Evolutionary conservation across 30 jellyfish, hydroid and myxozoan species (phyloP).

Genomic region (Morbakka virulenta): DNA sequence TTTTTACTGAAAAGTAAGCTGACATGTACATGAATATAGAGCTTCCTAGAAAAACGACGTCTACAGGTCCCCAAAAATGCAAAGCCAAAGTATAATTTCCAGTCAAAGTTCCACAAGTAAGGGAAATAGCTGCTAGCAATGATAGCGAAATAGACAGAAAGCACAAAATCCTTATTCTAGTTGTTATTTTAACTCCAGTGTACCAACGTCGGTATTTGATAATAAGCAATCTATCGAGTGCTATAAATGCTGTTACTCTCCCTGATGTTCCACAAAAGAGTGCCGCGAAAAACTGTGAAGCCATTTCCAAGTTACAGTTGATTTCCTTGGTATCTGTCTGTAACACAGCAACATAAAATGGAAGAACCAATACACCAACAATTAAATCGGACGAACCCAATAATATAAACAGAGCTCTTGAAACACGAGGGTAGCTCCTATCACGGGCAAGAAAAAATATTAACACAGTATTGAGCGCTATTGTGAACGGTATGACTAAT

Average conservation of each 20-base stretch:
- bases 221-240: slow-evolving; percentile 48
- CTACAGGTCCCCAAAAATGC: slow-evolving; percentile 35
- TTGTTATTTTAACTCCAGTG: neutral
- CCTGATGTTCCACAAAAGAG: slow-evolving; percentile 55
- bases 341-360: slow-evolving; percentile 12
- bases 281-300: slow-evolving; percentile 54
- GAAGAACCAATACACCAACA: slow-evolving; percentile 57
- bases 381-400: slow-evolving; percentile 37
- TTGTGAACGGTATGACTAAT: slow-evolving; percentile 36
- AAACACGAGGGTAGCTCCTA: slow-evolving; percentile 12
- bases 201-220: neutral
- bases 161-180: slow-evolving; percentile 1
- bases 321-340: slow-evolving; percentile 12
- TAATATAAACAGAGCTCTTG: slow-evolving; percentile 20
- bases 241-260: slow-evolving; percentile 50
- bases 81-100: slow-evolving; percentile 1
- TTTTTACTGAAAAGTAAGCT: slow-evolving; percentile 32
- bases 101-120: slow-evolving; percentile 22
- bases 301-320: slow-evolving; percentile 43
- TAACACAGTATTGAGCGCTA: slow-evolving; percentile 7
- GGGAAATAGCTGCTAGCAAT: slow-evolving; percentile 15
- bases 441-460: slow-evolving; percentile 7
- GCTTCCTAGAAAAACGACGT: slow-evolving; percentile 27
- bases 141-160: slow-evolving; percentile 16
- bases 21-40: slow-evolving; percentile 32